phyloP scores from a whole-genome alignment of 1,140 invertebrate genomes.

The Triops longicaudatus region DNA sequence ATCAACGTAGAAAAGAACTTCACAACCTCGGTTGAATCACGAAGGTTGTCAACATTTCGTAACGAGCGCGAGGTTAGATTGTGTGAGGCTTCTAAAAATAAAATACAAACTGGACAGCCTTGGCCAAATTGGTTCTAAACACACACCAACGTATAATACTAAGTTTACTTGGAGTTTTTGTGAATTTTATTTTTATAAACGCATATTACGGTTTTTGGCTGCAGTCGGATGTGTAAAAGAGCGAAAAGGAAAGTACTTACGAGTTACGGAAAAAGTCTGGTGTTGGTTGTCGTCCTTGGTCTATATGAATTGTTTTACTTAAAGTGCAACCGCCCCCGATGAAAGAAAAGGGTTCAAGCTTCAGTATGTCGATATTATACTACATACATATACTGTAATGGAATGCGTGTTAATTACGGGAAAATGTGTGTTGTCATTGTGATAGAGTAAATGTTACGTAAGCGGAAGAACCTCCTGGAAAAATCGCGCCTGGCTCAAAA shows the following conservation, averaged over 20 bases:
- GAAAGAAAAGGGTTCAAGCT: neutral
- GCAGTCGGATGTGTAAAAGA: neutral
- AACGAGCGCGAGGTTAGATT: neutral
- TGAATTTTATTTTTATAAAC: no score
- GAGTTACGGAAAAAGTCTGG: neutral
- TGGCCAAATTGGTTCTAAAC: neutral
- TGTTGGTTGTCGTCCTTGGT: neutral
- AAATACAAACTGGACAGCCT: neutral
- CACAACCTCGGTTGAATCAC: no score
- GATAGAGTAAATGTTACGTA: no score
- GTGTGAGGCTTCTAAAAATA: neutral
- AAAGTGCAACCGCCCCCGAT: neutral
- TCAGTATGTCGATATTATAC: no score
- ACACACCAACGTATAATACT: neutral
- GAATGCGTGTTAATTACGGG: no score
- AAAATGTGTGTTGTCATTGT: no score
- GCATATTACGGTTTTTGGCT: neutral
- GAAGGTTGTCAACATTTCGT: no score
- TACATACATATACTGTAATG: no score
- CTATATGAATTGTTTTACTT: conserved; percentile 8
- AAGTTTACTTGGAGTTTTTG: no score
- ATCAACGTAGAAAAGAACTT: no score
- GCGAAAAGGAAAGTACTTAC: neutral
- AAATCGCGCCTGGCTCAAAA: no score
- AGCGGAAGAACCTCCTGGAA: no score